These are phyloP conservation scores for Alviniconcha strummeri DNA, from an alignment of 2,888 invertebrate species.

Conservation along the genomic window DNA sequence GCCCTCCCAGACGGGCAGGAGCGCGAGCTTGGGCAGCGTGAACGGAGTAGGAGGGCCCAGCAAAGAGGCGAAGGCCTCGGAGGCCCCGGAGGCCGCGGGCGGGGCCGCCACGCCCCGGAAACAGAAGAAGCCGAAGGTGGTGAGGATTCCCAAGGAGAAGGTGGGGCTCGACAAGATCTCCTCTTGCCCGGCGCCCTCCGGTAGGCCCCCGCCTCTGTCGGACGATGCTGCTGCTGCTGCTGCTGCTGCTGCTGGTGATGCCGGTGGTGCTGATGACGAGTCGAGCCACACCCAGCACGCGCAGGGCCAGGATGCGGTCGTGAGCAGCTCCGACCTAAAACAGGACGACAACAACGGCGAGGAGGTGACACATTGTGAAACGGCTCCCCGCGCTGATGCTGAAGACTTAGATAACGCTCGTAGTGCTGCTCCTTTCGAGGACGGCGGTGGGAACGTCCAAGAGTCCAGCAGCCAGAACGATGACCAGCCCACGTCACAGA, in stretches of 20 bases:
- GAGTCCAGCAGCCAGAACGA: background rate
- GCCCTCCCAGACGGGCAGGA: slow-evolving; percentile 7
- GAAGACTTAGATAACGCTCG: background rate
- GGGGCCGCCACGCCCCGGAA: background rate
- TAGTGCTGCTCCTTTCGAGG: too few species aligned
- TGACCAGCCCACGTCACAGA: too few species aligned
- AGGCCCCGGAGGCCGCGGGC: background rate
- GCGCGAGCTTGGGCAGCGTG: slow-evolving; percentile 17
- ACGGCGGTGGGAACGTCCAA: background rate
- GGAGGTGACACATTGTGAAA: too few species aligned
- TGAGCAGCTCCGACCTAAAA: too few species aligned
- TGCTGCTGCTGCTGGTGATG: background rate
- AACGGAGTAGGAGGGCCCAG: background rate
- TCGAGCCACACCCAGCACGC: too few species aligned
- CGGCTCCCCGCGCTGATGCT: too few species aligned
- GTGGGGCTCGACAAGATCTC: slow-evolving; percentile 32
- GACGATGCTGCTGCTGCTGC: background rate
- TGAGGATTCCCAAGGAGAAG: slow-evolving; percentile 49
- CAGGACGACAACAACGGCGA: too few species aligned
- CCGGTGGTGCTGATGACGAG: too few species aligned
- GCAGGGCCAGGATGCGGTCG: too few species aligned
- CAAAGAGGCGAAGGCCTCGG: background rate
- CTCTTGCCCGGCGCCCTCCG: slow-evolving; percentile 8
- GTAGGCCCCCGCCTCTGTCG: background rate
- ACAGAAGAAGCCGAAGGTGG: slow-evolving; percentile 51